Conservation (phyloP, 2,797 vertebrate species). For the Scolopax rusticola region DNA sequence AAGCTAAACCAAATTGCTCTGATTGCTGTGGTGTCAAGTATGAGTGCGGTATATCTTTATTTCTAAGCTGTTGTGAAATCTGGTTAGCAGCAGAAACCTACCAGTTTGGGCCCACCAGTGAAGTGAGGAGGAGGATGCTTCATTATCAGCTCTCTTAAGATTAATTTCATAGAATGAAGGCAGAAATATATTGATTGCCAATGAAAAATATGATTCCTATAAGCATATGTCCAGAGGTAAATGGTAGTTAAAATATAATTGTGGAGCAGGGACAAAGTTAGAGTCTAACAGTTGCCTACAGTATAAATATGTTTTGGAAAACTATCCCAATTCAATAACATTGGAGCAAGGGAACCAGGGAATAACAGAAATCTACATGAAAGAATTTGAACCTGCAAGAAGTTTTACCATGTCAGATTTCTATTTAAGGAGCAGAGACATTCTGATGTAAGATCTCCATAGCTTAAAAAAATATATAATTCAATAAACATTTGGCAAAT, state of each 20-base stretch:
- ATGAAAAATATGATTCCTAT: not conserved
- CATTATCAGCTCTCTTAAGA: not conserved
- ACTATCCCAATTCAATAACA: not conserved
- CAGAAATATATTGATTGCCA: not conserved
- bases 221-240: not conserved
- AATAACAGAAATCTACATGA: not conserved
- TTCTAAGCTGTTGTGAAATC: not conserved
- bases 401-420: not conserved
- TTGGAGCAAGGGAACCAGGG: not conserved
- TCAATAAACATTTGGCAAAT: not conserved
- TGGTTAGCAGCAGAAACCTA: not conserved
- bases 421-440: not conserved
- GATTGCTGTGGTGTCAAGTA: not conserved
- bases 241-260: not conserved
- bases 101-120: not conserved
- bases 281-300: not conserved
- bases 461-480: not conserved
- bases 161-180: not conserved
- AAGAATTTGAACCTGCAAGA: not conserved
- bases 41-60: not conserved
- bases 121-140: not conserved
- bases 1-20: not conserved
- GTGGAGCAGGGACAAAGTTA: not conserved
- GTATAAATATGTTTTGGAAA: not conserved
- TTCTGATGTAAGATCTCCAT: not conserved